These are phyloP conservation scores for Endomychus coccineus DNA, from an alignment of 2,888 invertebrate genomes.

Conservation along the genomic window DNA sequence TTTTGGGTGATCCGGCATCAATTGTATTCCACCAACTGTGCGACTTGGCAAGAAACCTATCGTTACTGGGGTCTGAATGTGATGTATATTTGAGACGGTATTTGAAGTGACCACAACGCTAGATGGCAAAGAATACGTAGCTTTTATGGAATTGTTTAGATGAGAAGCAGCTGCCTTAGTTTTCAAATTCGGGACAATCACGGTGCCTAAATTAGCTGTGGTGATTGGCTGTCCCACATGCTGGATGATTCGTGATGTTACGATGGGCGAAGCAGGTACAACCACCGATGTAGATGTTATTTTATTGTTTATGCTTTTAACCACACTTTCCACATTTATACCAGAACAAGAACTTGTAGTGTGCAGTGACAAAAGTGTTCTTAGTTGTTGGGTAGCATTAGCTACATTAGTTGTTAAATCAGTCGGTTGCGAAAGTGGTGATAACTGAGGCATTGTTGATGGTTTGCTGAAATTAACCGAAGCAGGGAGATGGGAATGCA, in stretches of 20 bases:
- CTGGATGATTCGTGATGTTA: slow-evolving; percentile 33
- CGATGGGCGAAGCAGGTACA: slow-evolving; percentile 29
- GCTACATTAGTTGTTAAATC: slow-evolving; percentile 66
- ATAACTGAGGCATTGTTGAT: slow-evolving; percentile 58
- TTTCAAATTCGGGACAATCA: slow-evolving; percentile 36
- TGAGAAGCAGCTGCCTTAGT: slow-evolving; percentile 25
- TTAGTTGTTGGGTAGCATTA: slow-evolving; percentile 61
- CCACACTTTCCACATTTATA: slow-evolving; percentile 41
- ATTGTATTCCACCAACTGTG: slow-evolving; percentile 21
- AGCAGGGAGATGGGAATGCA: slow-evolving; percentile 3
- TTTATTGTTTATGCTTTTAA: slow-evolving; percentile 38
- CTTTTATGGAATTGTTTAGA: slow-evolving; percentile 7
- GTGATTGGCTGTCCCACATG: slow-evolving; percentile 25
- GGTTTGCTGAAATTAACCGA: slow-evolving; percentile 37
- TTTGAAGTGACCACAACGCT: slow-evolving; percentile 12
- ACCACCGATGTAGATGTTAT: slow-evolving; percentile 32
- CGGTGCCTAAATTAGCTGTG: slow-evolving; percentile 30
- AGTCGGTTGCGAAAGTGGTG: slow-evolving; percentile 63
- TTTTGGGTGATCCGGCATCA: slow-evolving; percentile 37
- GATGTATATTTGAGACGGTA: slow-evolving; percentile 8
- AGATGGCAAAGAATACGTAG: slow-evolving; percentile 12
- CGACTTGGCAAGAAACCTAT: slow-evolving; percentile 26
- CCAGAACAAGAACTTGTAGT: slow-evolving; percentile 49
- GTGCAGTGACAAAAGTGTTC: slow-evolving; percentile 58
- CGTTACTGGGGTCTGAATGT: slow-evolving; percentile 12